Base-by-base conservation (phyloP, 2,797 vertebrate species). In the Crenuchus spilurus region DNA sequence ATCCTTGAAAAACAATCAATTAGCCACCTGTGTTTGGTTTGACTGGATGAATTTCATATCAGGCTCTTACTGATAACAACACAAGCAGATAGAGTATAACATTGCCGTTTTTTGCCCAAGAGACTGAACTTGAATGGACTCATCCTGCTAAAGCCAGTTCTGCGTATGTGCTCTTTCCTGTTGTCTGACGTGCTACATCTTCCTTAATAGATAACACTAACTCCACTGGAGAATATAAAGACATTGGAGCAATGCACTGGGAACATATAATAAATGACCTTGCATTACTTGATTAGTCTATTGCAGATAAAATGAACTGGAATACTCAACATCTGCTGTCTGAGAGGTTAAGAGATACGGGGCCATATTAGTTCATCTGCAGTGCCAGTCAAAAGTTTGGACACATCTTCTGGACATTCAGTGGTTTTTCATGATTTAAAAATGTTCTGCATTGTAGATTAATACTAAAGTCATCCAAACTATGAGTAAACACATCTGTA, bases 231-330 rank as follows among this genome's bases (percentile, higher is more conserved):
- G 20, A 24, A 41, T 63, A 54, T 57, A 64, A 75, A 41, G 42
- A 20, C 16, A 44, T n/a, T n/a, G n/a, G n/a, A 37, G 18, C 31
- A 22, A 22, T 35, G 41, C 70, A 74, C 76, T 83, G 82, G 73
- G 70, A 72, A 77, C 54, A 58, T 57, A 39, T 68, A 58, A 60
- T 69, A 37, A 35, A 62, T 13, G 78, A 8, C 67, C 78, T 78
- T 80, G 74, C 39, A 42, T 57, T 76, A 13, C 26, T 30, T 28
- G 73, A 67, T 51, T 22, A 49, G 75, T 81, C 61, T 68, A 62
- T 14, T 35, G 28, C 42, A 75, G 75, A 77, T 71, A 79, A 68
- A 55, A 62, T 62, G 6, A 18, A 68, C 35, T 66, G 62, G 72
- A 65, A 72, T 51, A 44, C 37, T 54, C 37, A 28, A 46, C 65